Conservation (phyloP, 2,113 vertebrate species). For the Rutilus rutilus region DNA sequence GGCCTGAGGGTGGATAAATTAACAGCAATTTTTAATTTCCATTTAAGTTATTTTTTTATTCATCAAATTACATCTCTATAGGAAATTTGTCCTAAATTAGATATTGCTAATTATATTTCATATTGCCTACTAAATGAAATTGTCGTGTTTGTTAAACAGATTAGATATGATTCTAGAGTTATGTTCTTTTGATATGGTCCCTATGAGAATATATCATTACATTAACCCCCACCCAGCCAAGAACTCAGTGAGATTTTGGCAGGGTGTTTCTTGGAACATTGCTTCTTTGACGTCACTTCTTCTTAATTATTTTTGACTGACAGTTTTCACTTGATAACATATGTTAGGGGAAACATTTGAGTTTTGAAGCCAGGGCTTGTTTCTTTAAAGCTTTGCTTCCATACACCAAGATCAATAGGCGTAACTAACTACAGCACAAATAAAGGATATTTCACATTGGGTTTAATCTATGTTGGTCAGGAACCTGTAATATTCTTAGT, state of each 20-base stretch:
- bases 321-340: slow-evolving; percentile 42
- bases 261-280: neutral
- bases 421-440: neutral
- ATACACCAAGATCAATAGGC: neutral
- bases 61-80: neutral
- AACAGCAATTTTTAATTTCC: too few species aligned
- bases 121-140: neutral
- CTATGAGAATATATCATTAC: slow-evolving; percentile 10
- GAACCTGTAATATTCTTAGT: neutral
- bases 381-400: neutral
- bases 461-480: neutral
- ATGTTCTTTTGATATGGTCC: slow-evolving; percentile 12
- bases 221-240: neutral
- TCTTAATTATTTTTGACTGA: slow-evolving; percentile 44
- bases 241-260: slow-evolving; percentile 14
- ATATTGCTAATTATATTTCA: too few species aligned
- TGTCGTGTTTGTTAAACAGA: neutral
- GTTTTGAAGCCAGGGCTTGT: neutral
- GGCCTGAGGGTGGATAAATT: too few species aligned
- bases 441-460: neutral
- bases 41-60: neutral
- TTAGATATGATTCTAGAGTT: neutral
- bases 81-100: neutral
- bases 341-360: slow-evolving; percentile 27
- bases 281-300: slow-evolving; percentile 32